A percentile compares a stretch with the other conserved stretches of the same genome.
phyloP scores from a whole-genome alignment of 2,888 invertebrate genomes.

The Julus scanicus region DNA sequence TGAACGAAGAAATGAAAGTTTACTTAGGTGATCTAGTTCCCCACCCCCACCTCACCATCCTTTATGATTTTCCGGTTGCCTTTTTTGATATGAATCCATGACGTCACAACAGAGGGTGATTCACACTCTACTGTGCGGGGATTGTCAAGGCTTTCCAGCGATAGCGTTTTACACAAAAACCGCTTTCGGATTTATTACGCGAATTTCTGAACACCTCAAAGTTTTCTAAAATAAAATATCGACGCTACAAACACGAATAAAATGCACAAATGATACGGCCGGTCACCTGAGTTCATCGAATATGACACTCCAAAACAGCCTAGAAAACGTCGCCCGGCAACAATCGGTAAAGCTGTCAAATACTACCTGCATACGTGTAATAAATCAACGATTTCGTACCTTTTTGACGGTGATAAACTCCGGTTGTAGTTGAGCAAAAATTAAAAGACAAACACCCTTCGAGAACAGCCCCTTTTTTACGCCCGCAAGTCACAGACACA shows the following conservation, averaged over 20 bases:
- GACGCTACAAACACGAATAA: not conserved
- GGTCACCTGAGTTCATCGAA: conserved; percentile 22
- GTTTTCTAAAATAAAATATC: not conserved
- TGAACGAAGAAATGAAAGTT: not conserved
- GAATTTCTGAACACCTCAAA: not conserved
- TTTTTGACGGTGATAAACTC: not conserved
- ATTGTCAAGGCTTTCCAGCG: not conserved
- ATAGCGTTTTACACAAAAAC: not conserved
- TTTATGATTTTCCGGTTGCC: conserved; percentile 23
- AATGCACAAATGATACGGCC: not conserved
- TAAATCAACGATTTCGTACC: not conserved
- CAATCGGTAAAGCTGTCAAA: not conserved
- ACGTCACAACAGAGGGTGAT: conserved; percentile 38
- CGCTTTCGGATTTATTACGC: not conserved
- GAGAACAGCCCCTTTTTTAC: not conserved
- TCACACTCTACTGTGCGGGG: not conserved
- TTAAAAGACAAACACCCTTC: not conserved
- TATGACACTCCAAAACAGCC: not conserved
- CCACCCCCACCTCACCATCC: not conserved
- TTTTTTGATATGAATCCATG: not conserved
- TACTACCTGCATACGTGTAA: not conserved
- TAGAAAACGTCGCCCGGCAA: not conserved
- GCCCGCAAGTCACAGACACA: not conserved
- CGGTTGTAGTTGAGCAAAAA: not conserved
- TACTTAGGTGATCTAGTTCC: not conserved